Percentiles rank a stretch among this genome's conserved stretches.
Conservation (phyloP, 1,140 invertebrate species). For the Idris sp. region DNA sequence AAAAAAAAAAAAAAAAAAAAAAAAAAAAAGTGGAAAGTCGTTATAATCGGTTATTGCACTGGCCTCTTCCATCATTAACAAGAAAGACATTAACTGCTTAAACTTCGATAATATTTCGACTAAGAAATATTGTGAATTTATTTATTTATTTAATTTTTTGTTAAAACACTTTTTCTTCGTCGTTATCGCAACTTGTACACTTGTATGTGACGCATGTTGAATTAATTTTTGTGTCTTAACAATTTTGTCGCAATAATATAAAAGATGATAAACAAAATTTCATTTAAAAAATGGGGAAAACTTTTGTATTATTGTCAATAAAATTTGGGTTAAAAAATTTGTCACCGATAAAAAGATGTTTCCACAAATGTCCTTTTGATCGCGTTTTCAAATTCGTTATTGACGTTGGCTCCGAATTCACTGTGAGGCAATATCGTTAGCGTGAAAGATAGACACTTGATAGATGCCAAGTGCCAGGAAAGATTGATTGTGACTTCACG, state of each 20-base stretch:
- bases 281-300: no score
- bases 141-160: slow-evolving; percentile 49
- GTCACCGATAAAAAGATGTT: slow-evolving; percentile 7
- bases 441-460: slow-evolving; percentile 63
- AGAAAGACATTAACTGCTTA: slow-evolving; percentile 61
- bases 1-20: no score
- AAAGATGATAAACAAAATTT: no score
- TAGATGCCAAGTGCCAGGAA: slow-evolving; percentile 44
- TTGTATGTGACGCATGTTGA: slow-evolving; percentile 30
- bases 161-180: slow-evolving; percentile 2
- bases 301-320: no score
- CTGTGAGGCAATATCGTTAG: slow-evolving; percentile 53
- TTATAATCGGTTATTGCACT: slow-evolving; percentile 64
- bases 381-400: slow-evolving; percentile 44
- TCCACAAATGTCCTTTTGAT: slow-evolving; percentile 35
- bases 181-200: slow-evolving; percentile 41
- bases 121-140: no score
- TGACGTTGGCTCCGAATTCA: not conserved
- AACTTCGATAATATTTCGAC: slow-evolving; percentile 62
- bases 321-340: no score
- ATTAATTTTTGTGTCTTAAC: slow-evolving; percentile 44
- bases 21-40: slow-evolving; percentile 62
- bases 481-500: slow-evolving; percentile 54
- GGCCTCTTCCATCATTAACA: slow-evolving; percentile 60
- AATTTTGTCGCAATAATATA: no score